Base-by-base conservation (phyloP, 2,888 invertebrate species). In the Tricholauxania praeusta region DNA sequence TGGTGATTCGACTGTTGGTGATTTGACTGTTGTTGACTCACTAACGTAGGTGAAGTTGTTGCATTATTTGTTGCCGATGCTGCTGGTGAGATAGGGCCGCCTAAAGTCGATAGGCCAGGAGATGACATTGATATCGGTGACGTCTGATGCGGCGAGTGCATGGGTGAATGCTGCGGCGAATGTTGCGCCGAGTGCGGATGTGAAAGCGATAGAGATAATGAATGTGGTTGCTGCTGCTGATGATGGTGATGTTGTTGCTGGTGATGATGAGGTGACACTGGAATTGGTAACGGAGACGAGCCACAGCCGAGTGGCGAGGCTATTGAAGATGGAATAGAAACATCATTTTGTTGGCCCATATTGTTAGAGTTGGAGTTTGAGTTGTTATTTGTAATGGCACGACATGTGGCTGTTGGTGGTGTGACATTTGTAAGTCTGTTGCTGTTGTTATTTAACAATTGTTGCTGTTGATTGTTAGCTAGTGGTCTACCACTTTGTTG, bases 231-330 rank as follows among this genome's bases (percentile, higher is more conserved):
- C 10, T 79, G 81, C 12, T 66, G 72, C 2, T 62, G 64, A 19
- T 62, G 65, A 0, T 69, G 62, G 1, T 70, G 70, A 0, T 62
- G 70, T 2, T 70, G 72, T 39, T 78, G 78, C n/a, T 77, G 75
- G 51, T 75, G 72, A 48, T 77, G 78, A 48, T 77, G 67, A n/a
- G 83, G 78, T 5, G 81, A 79, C 78, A 85, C 85, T 55, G 84
- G 84, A 81, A 84, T 85, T 6, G 84, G 84, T 75, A 84, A 74
- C 49, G 84, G 85, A 15, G 84, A 84, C 47, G 84, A 84, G 75
- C 67, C 59, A 65, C 84, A 78, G 15, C 82, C 81, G 5, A 81
- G 70, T 7, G 82, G 66, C 0, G 84, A 84, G 10, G 84, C 79
- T 28, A 83, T 75, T 1, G 84, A 83, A 4, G 85, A 82, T 7